A percentile compares a stretch with the other conserved stretches of the same genome.
Conservation (phyloP, 2,797 vertebrate genomes). For the Coregonus sp. region DNA sequence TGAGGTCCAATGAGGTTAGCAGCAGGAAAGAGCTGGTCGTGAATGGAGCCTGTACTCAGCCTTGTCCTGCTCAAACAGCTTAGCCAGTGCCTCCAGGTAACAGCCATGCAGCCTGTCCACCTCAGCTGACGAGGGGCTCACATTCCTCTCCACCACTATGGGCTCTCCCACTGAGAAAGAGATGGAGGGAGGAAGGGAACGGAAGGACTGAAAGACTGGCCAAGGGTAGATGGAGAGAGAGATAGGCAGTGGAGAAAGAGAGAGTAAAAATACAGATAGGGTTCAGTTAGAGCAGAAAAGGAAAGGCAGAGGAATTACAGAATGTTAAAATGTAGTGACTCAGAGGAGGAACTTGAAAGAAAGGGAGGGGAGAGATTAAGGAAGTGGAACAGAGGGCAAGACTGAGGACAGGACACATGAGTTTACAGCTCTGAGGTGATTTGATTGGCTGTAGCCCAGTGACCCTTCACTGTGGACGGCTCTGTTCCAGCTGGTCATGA, state of each 20-base stretch:
- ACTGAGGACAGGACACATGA: not conserved
- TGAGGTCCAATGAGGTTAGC: not conserved
- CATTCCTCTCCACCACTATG: slow-evolving; percentile 38
- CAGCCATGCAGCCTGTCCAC: slow-evolving; percentile 39
- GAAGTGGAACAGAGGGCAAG: not conserved
- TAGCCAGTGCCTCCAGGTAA: slow-evolving; percentile 37
- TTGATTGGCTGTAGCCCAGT: not conserved
- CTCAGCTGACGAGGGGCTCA: slow-evolving; percentile 22
- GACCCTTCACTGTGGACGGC: not conserved
- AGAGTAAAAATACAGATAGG: no score
- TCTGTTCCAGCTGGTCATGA: not conserved
- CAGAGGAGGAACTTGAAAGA: not conserved
- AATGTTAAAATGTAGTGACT: no score
- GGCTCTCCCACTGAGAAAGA: slow-evolving; percentile 49
- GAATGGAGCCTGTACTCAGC: not conserved
- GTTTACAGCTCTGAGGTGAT: not conserved
- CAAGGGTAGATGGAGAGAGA: not conserved
- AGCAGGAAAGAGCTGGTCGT: not conserved
- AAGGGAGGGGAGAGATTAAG: not conserved
- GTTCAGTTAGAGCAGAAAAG: no score
- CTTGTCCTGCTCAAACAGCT: slow-evolving; percentile 41
- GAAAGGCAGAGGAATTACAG: no score
- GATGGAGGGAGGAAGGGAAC: not conserved
- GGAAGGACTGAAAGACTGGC: not conserved
- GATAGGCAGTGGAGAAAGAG: no score